phyloP scores from a whole-genome alignment of 2,797 vertebrate species.

The Rhincodon typus region DNA sequence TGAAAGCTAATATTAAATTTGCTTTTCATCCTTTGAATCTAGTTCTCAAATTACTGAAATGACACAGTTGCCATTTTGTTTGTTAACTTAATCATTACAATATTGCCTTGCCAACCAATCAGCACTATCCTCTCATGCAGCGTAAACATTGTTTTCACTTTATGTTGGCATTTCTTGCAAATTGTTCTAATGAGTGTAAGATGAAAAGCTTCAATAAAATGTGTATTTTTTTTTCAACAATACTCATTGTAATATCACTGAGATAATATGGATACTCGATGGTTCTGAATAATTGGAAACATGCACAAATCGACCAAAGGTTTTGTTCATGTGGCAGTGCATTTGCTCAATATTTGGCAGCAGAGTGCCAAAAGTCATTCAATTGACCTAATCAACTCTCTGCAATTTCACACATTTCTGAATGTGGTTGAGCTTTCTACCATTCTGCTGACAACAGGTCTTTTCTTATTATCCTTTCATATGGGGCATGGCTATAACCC shows the following conservation, averaged over 20 bases:
- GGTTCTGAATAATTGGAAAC: neutral
- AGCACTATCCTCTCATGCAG: too few relatives aligned
- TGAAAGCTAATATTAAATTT: neutral
- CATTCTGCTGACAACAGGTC: neutral
- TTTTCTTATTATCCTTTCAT: neutral
- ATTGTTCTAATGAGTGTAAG: too few relatives aligned
- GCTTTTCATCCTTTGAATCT: neutral
- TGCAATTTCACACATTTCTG: neutral
- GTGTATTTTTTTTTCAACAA: too few relatives aligned
- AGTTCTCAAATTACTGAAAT: neutral
- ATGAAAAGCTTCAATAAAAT: too few relatives aligned
- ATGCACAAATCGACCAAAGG: neutral
- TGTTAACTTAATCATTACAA: neutral
- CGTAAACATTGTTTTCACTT: too few relatives aligned
- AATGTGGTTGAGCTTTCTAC: neutral
- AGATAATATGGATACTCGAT: neutral
- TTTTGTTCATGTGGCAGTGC: neutral
- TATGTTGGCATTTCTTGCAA: too few relatives aligned
- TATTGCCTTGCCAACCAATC: too few relatives aligned
- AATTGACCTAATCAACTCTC: neutral
- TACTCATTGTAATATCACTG: neutral
- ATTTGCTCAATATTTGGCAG: conserved; percentile 2
- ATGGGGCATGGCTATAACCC: neutral
- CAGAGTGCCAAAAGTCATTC: neutral
- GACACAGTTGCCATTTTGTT: neutral